phyloP scores from a whole-genome alignment of 2,888 invertebrate genomes.

The Hecatera dysodea region DNA sequence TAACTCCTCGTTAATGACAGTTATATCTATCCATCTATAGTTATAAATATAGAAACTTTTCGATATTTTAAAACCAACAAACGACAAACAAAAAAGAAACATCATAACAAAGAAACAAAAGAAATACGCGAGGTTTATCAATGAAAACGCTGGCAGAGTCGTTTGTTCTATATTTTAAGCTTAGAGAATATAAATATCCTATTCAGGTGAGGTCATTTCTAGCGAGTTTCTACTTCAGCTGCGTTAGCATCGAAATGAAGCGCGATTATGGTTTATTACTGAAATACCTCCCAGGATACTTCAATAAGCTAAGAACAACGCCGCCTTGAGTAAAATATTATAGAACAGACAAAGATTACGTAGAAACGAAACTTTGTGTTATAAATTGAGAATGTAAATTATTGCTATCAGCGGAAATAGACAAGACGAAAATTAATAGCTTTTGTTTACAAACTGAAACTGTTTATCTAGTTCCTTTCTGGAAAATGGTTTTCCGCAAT shows the following conservation, averaged over 20 bases:
- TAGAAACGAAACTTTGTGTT: conserved; percentile 8
- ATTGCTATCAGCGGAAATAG: not conserved
- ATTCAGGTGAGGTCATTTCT: conserved; percentile 47
- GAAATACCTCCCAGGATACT: conserved; percentile 32
- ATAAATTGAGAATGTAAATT: conserved; percentile 24
- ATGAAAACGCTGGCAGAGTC: conserved; percentile 15
- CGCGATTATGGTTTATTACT: conserved; percentile 48
- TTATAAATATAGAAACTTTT: not conserved
- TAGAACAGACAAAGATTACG: conserved; percentile 21
- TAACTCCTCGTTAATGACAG: not conserved
- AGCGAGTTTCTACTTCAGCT: conserved; percentile 29
- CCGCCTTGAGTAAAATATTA: conserved; percentile 40
- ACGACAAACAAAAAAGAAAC: no score
- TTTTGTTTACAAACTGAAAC: conserved; percentile 2
- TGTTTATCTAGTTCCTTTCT: not conserved
- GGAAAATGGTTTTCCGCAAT: not conserved
- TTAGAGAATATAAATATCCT: conserved; percentile 42
- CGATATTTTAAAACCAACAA: no score
- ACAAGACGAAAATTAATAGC: conserved; percentile 15
- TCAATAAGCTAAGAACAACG: conserved; percentile 48
- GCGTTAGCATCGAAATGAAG: conserved; percentile 46
- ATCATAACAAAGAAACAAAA: not conserved
- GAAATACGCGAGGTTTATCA: conserved; percentile 30
- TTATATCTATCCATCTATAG: not conserved
- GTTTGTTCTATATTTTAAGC: conserved; percentile 35